Evolutionary conservation across 1,140 invertebrate genomes (phyloP).

Genomic region (Panagrolaimus sp.): DNA sequence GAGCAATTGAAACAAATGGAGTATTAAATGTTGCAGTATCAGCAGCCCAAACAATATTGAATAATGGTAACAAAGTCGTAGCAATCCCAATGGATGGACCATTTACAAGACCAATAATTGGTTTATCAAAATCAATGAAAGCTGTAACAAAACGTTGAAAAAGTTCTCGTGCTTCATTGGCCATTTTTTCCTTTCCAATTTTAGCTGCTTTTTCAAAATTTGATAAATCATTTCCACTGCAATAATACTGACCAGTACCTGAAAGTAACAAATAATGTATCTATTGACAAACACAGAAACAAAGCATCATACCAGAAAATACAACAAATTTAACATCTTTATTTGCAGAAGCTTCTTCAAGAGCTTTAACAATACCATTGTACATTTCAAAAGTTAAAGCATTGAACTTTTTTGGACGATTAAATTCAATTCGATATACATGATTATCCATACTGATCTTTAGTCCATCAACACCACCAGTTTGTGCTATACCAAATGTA

Average conservation of each 20-base stretch:
- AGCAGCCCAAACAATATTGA: constrained; percentile 81
- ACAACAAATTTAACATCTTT: constrained; percentile 30
- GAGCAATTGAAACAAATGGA: constrained; percentile 74
- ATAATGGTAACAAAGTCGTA: constrained; percentile 74
- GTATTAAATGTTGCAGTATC: constrained; percentile 74
- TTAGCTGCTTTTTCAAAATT: constrained; percentile 60
- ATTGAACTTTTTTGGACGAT: constrained; percentile 41
- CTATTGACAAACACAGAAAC: no score
- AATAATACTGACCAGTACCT: constrained; percentile 70
- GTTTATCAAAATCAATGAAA: constrained; percentile 80
- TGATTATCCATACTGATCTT: constrained; percentile 24
- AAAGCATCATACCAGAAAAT: constrained; percentile 24
- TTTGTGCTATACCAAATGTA: neutral
- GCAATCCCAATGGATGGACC: constrained; percentile 86
- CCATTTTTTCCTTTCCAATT: constrained; percentile 58
- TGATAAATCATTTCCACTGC: constrained; percentile 77
- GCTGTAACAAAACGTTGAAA: constrained; percentile 68
- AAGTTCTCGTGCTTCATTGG: constrained; percentile 59
- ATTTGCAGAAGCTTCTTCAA: neutral
- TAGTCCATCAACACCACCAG: constrained; percentile 10
- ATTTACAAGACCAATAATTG: constrained; percentile 80
- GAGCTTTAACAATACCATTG: constrained; percentile 11
- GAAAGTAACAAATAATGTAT: neutral
- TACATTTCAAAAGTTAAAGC: constrained; percentile 42
- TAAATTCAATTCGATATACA: constrained; percentile 32